These are phyloP conservation scores for Ophraella communa DNA, from an alignment of 2,888 invertebrate genomes.

Conservation along the genomic window DNA sequence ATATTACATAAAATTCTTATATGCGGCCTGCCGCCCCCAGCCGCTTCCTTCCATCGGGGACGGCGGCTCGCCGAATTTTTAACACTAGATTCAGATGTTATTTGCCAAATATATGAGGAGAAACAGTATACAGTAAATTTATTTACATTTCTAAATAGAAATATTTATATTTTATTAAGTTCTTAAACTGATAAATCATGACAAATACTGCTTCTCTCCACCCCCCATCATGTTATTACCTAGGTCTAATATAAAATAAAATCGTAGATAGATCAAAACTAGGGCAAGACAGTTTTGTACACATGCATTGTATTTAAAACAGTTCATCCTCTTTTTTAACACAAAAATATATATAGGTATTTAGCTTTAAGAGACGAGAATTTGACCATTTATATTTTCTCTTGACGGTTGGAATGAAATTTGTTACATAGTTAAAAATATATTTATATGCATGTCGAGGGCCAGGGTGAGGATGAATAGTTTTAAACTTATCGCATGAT, in stretches of 20 bases:
- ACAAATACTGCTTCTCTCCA: slow-evolving; percentile 55
- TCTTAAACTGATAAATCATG: neutral
- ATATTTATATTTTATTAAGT: slow-evolving; percentile 31
- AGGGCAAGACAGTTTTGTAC: slow-evolving; percentile 39
- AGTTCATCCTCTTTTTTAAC: slow-evolving; percentile 24
- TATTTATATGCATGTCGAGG: slow-evolving; percentile 8
- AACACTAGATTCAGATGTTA: slow-evolving; percentile 56
- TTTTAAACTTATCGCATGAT: slow-evolving; percentile 13
- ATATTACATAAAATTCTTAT: slow-evolving; percentile 8
- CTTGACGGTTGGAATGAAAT: neutral
- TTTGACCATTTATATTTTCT: slow-evolving; percentile 3
- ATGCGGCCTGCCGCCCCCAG: slow-evolving; percentile 35
- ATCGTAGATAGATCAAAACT: slow-evolving; percentile 54
- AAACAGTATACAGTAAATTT: slow-evolving; percentile 51
- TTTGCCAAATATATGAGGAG: slow-evolving; percentile 59
- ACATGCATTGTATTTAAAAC: slow-evolving; percentile 18
- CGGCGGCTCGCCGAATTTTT: slow-evolving; percentile 40
- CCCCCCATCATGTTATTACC: slow-evolving; percentile 57
- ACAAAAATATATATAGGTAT: slow-evolving; percentile 25
- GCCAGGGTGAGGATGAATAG: slow-evolving; percentile 12
- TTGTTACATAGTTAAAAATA: slow-evolving; percentile 1
- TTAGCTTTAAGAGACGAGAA: slow-evolving; percentile 3
- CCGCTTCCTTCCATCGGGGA: slow-evolving; percentile 40
- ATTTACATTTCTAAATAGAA: slow-evolving; percentile 48
- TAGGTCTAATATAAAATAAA: slow-evolving; percentile 57